A percentile compares a stretch with the other conserved stretches of the same genome.
These are phyloP conservation scores for Apis dorsata DNA, from an alignment of 1,140 invertebrate genomes.

Conservation along the genomic window DNA sequence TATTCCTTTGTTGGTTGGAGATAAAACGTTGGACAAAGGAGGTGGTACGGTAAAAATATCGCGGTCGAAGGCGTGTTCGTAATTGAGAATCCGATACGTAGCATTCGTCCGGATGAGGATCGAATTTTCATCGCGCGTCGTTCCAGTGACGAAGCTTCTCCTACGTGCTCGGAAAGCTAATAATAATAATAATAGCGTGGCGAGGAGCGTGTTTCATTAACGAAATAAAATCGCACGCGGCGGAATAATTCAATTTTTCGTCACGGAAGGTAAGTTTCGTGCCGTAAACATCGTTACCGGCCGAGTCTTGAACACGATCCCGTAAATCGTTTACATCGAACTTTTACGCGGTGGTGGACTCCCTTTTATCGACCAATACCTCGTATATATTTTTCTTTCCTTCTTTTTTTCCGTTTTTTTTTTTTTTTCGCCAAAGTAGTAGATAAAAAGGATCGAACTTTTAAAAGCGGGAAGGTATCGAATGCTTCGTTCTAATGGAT, in stretches of 20 bases:
- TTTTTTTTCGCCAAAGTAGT: too few species aligned
- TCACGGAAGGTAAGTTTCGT: conserved; percentile 11
- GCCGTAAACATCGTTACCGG: conserved; percentile 39
- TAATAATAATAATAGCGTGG: not conserved
- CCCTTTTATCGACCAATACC: too few species aligned
- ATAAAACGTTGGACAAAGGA: too few species aligned
- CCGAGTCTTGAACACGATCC: conserved; percentile 3
- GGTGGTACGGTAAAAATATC: too few species aligned
- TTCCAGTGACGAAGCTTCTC: not conserved
- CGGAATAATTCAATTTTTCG: conserved; percentile 37
- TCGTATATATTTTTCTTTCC: too few species aligned
- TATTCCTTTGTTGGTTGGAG: too few species aligned
- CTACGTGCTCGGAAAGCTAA: not conserved
- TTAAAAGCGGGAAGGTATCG: too few species aligned
- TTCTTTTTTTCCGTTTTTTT: too few species aligned
- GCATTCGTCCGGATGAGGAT: not conserved
- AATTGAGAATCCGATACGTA: not conserved
- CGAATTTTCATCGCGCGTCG: not conserved
- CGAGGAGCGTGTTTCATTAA: conserved; percentile 2
- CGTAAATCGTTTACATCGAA: conserved; percentile 38
- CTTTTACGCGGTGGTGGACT: conserved; percentile 13
- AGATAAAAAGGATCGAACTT: too few species aligned
- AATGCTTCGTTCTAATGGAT: too few species aligned
- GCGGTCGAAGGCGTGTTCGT: not conserved
- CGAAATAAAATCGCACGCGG: conserved; percentile 8